Base-by-base conservation (phyloP, 2,888 invertebrate genomes). In the Rhaphigaster nebulosa region DNA sequence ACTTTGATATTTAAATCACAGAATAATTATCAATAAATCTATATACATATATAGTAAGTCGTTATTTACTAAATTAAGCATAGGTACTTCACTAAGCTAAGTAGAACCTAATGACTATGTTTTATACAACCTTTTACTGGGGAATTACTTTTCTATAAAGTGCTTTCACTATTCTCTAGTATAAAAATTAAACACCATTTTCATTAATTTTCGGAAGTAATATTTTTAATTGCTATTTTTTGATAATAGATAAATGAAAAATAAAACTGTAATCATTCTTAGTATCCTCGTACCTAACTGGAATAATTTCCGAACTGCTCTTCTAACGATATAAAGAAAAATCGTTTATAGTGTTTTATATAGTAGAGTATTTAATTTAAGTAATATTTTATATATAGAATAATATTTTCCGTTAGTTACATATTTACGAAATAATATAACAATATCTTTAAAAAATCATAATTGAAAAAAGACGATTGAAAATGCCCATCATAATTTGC, bases 1-100 rank as follows among this genome's bases (percentile, higher is more conserved):
- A 84, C 84, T 84, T 45, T 45, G 70, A 76, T 76, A 76, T 38
- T 76, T 76, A 76, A 84, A 84, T 84, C 84, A 84, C 84, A 84
- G 84, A n/a, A 84, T 45, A 13, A 54, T 65, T 38, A 20, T 89
- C 38, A 54, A 54, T 89, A 38, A 41, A 54, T 65, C 26, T 89
- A 41, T 38, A 65, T 65, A 89, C 38, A 65, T 60, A 60, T 20
- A 4, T 41, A 60, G 20, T 89, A 89, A 56, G 29, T 38, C 29
- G 15, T 89, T 56, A 89, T 45, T 70, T 26, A 34, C 52, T 41
- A 76, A 76, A 76, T 76, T 76, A 84, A 84, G 45, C 84, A 84
- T 26, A 15, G 0, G 45, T 45, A 84, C 26, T 45, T 84, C 10
- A 84, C 45, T 45, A 84, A 10, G 23, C 45, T 84, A 41, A 23